Percentiles rank a stretch among this genome's conserved stretches.
Evolutionary conservation across 1,140 invertebrate species (phyloP).

Genomic region (Hypsibius dujardini): DNA sequence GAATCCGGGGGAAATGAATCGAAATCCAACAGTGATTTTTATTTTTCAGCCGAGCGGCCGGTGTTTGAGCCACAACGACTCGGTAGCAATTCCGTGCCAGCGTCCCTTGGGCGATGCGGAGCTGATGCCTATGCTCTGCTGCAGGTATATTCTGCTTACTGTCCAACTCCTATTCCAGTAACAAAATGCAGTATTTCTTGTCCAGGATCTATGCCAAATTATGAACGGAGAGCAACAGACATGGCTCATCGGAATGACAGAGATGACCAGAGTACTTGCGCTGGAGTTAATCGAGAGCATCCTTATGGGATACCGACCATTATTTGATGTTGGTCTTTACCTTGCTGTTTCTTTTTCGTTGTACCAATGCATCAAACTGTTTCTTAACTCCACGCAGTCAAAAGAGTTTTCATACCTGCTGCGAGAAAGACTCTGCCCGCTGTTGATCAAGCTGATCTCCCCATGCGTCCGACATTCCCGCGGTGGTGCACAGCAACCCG

Average conservation of each 20-base stretch:
- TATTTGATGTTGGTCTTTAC: conserved; percentile 55
- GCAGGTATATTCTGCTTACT: conserved; percentile 43
- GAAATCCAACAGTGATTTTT: no score
- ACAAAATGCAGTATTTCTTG: conserved; percentile 25
- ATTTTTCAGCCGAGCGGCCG: not conserved
- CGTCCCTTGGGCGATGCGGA: conserved; percentile 65
- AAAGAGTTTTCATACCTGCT: conserved; percentile 80
- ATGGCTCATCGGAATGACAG: conserved; percentile 83
- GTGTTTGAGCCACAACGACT: conserved; percentile 23
- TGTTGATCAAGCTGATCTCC: conserved; percentile 92
- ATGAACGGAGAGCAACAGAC: conserved; percentile 87
- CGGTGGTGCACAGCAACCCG: conserved; percentile 18
- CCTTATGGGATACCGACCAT: conserved; percentile 69
- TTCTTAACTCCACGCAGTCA: no score
- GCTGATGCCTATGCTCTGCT: conserved; percentile 86
- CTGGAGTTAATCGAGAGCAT: conserved; percentile 83
- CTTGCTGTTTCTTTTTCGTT: conserved; percentile 32
- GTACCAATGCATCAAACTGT: no score
- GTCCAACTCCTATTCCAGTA: conserved; percentile 23
- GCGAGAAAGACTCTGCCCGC: conserved; percentile 86
- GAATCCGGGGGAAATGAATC: no score
- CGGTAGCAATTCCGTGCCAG: conserved; percentile 53
- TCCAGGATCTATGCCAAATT: conserved; percentile 75
- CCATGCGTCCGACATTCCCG: conserved; percentile 53
- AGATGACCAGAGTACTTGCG: conserved; percentile 91